These are phyloP conservation scores for Motacilla tschutschensis DNA, from an alignment of 2,113 vertebrate species.

Conservation along the genomic window DNA sequence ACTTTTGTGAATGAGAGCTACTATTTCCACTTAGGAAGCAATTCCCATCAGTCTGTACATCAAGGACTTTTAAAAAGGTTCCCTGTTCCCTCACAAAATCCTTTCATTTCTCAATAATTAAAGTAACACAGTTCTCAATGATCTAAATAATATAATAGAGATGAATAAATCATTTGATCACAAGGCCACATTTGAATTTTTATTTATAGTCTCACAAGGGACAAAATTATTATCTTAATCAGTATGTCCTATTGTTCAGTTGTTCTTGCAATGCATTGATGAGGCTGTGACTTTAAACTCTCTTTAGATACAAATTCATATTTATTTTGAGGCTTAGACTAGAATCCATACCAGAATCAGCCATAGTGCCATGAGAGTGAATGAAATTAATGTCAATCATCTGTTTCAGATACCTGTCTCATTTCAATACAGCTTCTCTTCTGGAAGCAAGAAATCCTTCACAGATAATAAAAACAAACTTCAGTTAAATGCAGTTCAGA, in stretches of 20 bases:
- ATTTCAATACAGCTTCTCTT: background rate
- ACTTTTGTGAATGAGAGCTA: background rate
- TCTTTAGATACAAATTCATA: background rate
- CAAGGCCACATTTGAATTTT: constrained; percentile 39
- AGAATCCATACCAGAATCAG: background rate
- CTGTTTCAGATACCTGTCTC: background rate
- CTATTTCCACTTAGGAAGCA: background rate
- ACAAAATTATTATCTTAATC: constrained; percentile 21
- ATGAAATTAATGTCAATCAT: background rate
- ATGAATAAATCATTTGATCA: constrained; percentile 65
- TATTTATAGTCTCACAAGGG: constrained; percentile 44
- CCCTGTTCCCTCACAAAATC: background rate
- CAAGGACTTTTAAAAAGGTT: background rate
- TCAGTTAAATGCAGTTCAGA: background rate
- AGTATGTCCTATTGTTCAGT: background rate
- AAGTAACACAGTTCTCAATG: constrained; percentile 42
- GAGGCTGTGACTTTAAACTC: background rate
- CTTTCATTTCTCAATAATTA: constrained; percentile 31
- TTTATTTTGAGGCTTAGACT: background rate
- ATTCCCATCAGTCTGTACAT: background rate
- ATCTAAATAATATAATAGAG: constrained; percentile 59
- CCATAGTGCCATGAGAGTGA: background rate
- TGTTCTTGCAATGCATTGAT: background rate
- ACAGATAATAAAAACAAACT: background rate
- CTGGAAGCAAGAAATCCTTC: background rate